Base-by-base conservation (phyloP, 1,140 invertebrate genomes). In the Atta cephalotes region DNA sequence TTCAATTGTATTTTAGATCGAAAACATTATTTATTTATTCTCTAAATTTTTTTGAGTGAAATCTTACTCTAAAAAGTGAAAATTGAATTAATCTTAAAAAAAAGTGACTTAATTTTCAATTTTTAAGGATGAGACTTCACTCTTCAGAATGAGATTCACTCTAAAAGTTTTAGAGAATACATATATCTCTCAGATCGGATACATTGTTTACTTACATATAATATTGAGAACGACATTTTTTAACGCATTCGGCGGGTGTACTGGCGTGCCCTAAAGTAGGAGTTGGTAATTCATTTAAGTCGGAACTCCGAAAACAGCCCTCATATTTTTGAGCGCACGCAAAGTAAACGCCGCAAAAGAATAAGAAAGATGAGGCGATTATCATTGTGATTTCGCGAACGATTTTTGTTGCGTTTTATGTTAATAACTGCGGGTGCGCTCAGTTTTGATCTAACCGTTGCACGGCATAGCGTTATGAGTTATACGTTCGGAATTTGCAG, bases 301-400 rank as follows among this genome's bases (percentile, higher is more conserved):
- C 87, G 7, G 88, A 72, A 60, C 77, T 93, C 25, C 84, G 88
- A 77, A 93, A 94, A 82, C 94, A 95, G 14, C 94, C 94, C 7
- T 94, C 53, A 49, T 93, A 94, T 66, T 94, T 90, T 66, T 92
- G 89, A 6, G 76, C 80, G 21, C 51, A 74, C 31, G 28, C 39
- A 18, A 51, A 35, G 7, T 63, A 49, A 84, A 76, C n/a, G 49
- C 56, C 21, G 14, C n/a, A 76, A 39, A 63, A 25, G 45, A 76
- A 49, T 18, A 74, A 28, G 7, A 84, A 18, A 14, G 9, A 25
- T 2, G 9, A 25, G 1, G 18, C 14, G 39, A 63, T 70, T 28
- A 70, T 84, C 35, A 21, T 62, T 9, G 18, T 49, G 25, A 51
- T 21, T 2, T 31, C 1, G 39, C 1, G 21, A 10, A 9, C 6